Conservation (phyloP, 2,113 vertebrate genomes). For the Colaptes auratus region DNA sequence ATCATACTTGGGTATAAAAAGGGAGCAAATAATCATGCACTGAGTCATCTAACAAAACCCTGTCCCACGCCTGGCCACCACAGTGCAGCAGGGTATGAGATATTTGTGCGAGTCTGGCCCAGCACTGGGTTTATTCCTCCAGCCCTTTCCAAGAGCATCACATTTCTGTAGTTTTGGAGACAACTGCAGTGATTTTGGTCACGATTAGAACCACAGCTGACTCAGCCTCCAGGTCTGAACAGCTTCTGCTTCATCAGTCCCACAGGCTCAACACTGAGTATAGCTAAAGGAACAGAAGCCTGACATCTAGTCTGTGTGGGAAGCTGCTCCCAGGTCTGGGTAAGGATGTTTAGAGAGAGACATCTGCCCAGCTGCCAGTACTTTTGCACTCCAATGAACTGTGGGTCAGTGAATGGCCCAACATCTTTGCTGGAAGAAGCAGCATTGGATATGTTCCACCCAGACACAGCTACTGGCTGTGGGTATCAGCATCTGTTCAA, state of each 20-base stretch:
- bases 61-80: background rate
- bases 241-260: background rate
- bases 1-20: background rate
- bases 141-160: background rate
- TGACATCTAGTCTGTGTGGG: background rate
- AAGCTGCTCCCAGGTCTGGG: background rate
- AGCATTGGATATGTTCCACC: background rate
- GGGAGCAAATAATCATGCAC: background rate
- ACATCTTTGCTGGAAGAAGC: background rate
- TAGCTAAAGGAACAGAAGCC: background rate
- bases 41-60: background rate
- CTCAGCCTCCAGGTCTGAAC: background rate
- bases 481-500: background rate
- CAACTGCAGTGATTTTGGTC: background rate
- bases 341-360: background rate
- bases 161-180: background rate
- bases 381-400: background rate
- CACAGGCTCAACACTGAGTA: background rate
- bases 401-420: background rate
- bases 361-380: background rate
- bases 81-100: background rate
- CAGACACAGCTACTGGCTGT: background rate
- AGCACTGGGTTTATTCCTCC: background rate
- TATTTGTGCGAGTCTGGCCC: background rate
- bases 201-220: background rate